Evolutionary conservation across 2,888 invertebrate species (phyloP), one percentile per base, ranked within the genome.

Genomic region (Leptogaster cylindrica): DNA sequence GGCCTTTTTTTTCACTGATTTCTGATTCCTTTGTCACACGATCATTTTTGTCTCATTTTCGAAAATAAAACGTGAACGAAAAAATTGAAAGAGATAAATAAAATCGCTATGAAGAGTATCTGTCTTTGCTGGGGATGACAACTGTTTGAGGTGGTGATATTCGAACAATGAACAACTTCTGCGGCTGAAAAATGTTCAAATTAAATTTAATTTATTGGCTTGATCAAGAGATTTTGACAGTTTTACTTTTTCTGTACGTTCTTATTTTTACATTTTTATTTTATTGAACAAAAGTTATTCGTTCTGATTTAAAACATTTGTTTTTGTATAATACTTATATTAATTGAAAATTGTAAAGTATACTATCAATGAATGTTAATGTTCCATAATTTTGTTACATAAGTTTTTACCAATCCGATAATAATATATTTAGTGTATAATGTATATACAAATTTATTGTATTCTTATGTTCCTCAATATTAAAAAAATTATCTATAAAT

Each of bases 131-230:
- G 20, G 20, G 18, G 51, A 39, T 52, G 52, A 51, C 65, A 65
- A 65, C 52, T 52, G 41, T 51, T 39, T 46, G 48, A 48, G 50
- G 48, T 36, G 65, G 50, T 65, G 65, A 65, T 65, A 50, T 65
- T 65, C 48, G 65, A 65, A 65, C 65, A 65, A 65, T 65, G 33
- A 65, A 14, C 33, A 33, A 20, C 50, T 65, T 65, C 50, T 36
- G 50, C 23, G 50, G 31, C 36, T 65, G 36, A 50, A 65, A 50
- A 27, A 65, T 65, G 65, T 65, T 50, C 50, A 65, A 65, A 65
- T 65, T 65, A 65, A 65, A 65, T 46, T 65, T 23, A 65, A 65
- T 65, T 65, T 65, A 65, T 65, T 65, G 50, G 27, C 65, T n/a
- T 14, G 12, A 14, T 10, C 50, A 36, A 50, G 48, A 50, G 65